Conservation (phyloP, 2,113 vertebrate species). For the Leucopternis melanops region DNA sequence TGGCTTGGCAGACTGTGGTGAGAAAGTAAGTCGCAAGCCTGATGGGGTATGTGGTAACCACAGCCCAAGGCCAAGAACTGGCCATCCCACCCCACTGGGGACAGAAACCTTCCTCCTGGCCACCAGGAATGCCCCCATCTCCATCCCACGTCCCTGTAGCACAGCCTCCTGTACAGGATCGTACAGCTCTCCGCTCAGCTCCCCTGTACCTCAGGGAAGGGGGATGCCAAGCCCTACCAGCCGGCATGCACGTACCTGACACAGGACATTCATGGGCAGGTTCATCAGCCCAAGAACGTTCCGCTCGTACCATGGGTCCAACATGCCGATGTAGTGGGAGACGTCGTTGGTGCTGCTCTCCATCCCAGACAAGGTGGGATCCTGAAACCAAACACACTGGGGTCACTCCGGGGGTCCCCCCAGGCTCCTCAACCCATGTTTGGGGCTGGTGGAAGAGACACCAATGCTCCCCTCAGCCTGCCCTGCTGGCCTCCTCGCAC, state of each 20-base stretch:
- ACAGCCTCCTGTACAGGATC: background rate
- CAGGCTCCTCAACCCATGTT: background rate
- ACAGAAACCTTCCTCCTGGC: background rate
- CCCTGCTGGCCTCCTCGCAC: rapidly evolving
- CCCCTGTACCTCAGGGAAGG: background rate
- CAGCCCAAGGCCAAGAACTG: background rate
- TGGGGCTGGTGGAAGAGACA: background rate
- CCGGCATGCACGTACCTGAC: slow-evolving; percentile 74
- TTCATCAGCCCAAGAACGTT: slow-evolving; percentile 88
- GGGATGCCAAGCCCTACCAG: background rate
- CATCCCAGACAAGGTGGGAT: background rate
- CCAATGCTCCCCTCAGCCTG: background rate
- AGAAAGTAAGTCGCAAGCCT: rapidly evolving
- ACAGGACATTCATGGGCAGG: slow-evolving; percentile 83
- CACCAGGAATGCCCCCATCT: background rate
- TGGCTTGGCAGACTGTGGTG: slow-evolving; percentile 76
- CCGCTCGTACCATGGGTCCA: slow-evolving; percentile 96
- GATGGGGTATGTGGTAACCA: background rate
- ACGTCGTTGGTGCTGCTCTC: slow-evolving; percentile 91
- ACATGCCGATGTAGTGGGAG: slow-evolving; percentile 89
- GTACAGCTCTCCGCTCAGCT: background rate
- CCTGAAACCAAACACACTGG: background rate
- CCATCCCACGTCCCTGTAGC: rapidly evolving
- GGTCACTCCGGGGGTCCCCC: background rate
- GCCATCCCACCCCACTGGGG: rapidly evolving